Base-by-base conservation (phyloP, 2,888 invertebrate species). In the Eupithecia insigniata region DNA sequence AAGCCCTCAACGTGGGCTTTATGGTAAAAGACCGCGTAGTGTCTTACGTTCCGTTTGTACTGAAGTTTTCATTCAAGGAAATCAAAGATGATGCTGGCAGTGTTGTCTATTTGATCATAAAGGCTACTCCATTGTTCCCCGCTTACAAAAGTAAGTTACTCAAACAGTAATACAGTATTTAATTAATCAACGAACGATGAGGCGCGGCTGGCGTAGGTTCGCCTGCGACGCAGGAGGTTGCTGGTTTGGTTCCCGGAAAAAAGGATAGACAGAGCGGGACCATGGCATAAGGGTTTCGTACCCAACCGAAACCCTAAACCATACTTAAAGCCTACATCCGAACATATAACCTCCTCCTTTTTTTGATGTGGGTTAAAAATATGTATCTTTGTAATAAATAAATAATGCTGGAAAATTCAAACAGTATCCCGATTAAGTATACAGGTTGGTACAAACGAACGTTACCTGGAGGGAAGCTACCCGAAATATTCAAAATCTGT, bases 101-200 rank as follows among this genome's bases (percentile, higher is more conserved):
- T 73, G 94, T 95, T 22, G 95, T 95, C 82, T 95, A 96, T 82
- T 88, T 97, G 36, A 95, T 97, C 60, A 95, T 98, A 73, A 96
- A 96, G 70, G 98, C 97, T 1, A 95, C 96, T 4, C 96, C 96
- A 0, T 95, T 98, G 39, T 95, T 93, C 80, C 96, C 98, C 12
- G 96, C 96, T 18, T 98, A 97, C 86, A 96, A 96, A 95, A 95
- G 98, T 98, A 92, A 90, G 91, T 87, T 18, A 32, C 32, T 22
- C 8, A 30, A 55, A 55, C 55, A 55, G 26, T 55, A 14, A 14
- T 14, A 26, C 3, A 22, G 4, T 55, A 55, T 55, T 55, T 26
- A 1, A 22, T 8, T 10, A 22, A 10, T 51, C 46, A 5, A 55
- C 22, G 22, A 55, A 12, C 26, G 8, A n/a, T 46, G 46, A 8